Base-by-base conservation (phyloP, 23 tunicate genomes). In the Corella eumyota region DNA sequence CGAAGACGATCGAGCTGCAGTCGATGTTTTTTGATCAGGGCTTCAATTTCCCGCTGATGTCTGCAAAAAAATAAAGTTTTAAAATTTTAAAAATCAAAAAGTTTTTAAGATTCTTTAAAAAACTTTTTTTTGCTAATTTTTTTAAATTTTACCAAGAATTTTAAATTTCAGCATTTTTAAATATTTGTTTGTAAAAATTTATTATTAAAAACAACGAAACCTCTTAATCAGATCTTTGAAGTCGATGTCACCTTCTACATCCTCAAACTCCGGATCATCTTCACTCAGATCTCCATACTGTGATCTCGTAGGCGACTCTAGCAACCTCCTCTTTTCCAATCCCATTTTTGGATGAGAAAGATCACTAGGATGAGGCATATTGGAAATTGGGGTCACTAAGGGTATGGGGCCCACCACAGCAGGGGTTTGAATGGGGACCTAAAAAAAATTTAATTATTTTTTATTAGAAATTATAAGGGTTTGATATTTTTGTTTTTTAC, bases 261-360 rank as follows among this genome's bases (percentile, higher is more conserved):
- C 75, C 20, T 61, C 66, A 1, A 33, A 78, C 27, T 70, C 83
- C 25, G 78, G 51, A 0, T 75, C 83, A 33, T 84, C 94, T n/a
- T 79, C 88, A 30, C 77, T 64, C 21, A 63, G 36, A 7, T 78
- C 88, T 4, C 87, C 96, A 50, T 73, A 73, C 56, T 88, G 87
- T 6, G 96, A 88, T 7, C 66, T 72, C 0, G 96, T 88, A 32
- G 96, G 96, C 24, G 96, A 88, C 30, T 72, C 73, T 53, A 88
- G 52, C 1, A 25, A 40, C 52, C 36, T 58, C 15, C 76, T 9
- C 20, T 51, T 25, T 5, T 19, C 6, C 5, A n/a, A 25, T 27
- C 57, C 26, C n/a, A 26, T 25, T 19, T 51, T 51, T 5, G 23
- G 11, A n/a, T 9, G 57, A 19, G n/a, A n/a, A n/a, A n/a, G n/a